Base-by-base conservation (phyloP, 2,888 invertebrate genomes). In the Flexamia atlantica region DNA sequence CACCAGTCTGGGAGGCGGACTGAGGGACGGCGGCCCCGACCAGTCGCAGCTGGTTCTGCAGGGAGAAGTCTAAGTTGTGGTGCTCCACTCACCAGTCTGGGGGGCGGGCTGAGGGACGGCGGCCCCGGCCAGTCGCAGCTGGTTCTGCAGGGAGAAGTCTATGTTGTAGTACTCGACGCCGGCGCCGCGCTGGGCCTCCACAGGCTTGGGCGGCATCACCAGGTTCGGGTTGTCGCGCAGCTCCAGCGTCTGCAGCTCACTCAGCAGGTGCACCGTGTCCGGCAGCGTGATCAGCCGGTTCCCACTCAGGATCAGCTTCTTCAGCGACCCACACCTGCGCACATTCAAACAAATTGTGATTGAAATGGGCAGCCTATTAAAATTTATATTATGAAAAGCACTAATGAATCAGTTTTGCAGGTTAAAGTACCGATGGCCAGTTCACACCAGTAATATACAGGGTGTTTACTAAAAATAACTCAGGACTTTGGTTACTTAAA, bases 121-220 rank as follows among this genome's bases (percentile, higher is more conserved):
- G 0, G 98, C 98, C 0, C 98, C 98, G 25, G 98, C 98, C 86
- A 98, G 90, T 86, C 97, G 93, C 83, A 99, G 91, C 90, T 99
- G 99, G 88, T 98, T 96, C 92, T 98, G 97, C 86, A 99, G 92
- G 0, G 99, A 98, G 92, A 99, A 99, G 91, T 99, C 99, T 84
- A 99, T 98, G 89, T 99, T 99, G 90, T 99, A 99, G 91, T 96
- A 99, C 89, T 97, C 97, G 76, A 97, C 91, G 0, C 97, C 97
- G 57, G 96, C 92, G 0, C 96, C 95, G 85, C 94, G 92, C 87
- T 95, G 93, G 36, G 94, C 91, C 90, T 97, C 95, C 20, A 94
- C 94, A 0, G 99, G 99, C 90, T 99, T 99, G 2, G 97, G 97
- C 0, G 99, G 99, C 98, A 99, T 98, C 85, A 98, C 95, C 86